These are phyloP conservation scores for Hermatobates lingyangjiaoensis DNA, from an alignment of 1,140 invertebrate genomes.

Conservation along the genomic window DNA sequence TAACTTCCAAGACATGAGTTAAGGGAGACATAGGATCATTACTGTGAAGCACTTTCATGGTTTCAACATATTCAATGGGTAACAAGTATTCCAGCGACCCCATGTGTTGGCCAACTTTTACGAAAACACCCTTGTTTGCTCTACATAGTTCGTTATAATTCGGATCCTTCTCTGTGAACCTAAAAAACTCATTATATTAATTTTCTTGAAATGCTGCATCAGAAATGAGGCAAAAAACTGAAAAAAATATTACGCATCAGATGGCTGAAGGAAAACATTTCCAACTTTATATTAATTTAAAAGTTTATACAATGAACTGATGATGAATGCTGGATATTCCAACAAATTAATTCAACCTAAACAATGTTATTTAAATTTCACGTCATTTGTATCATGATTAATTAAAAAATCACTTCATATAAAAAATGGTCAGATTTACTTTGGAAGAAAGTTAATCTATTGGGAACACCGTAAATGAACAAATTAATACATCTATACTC, in stretches of 20 bases:
- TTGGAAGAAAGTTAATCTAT: too few relatives aligned
- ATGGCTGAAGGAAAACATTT: neutral
- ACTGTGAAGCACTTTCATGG: constrained; percentile 81
- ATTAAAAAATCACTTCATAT: too few relatives aligned
- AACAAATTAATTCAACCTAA: too few relatives aligned
- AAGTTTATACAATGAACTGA: neutral
- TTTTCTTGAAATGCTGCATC: constrained; percentile 19
- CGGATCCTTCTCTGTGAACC: constrained; percentile 66
- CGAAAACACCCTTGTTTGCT: constrained; percentile 89
- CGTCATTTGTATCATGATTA: too few relatives aligned
- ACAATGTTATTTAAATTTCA: too few relatives aligned
- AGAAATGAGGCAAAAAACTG: neutral
- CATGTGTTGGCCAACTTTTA: constrained; percentile 93
- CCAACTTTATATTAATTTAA: neutral
- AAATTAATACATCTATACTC: too few relatives aligned
- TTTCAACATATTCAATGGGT: constrained; percentile 81
- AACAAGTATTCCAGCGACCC: constrained; percentile 89
- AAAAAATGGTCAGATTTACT: too few relatives aligned
- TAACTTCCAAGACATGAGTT: constrained; percentile 64
- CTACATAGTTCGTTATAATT: constrained; percentile 71
- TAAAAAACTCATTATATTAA: constrained; percentile 19
- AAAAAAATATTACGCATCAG: neutral
- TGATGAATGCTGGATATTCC: too few relatives aligned
- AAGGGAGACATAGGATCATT: constrained; percentile 74
- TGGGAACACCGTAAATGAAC: too few relatives aligned